These are phyloP conservation scores for Neolamprologus hecqui DNA, from an alignment of 2,113 vertebrate genomes.

Conservation along the genomic window DNA sequence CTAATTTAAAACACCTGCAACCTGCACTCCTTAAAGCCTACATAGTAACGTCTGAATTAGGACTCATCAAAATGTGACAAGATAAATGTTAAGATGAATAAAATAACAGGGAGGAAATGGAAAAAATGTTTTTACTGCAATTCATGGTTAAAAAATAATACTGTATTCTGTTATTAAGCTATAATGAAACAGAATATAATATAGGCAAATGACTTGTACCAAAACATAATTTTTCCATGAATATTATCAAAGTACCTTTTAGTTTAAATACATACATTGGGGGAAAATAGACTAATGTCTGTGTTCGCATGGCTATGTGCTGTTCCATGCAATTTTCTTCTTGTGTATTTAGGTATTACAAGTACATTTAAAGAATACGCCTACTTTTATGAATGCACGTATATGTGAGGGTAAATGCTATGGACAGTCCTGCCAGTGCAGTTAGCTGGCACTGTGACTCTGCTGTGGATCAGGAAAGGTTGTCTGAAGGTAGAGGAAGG, in stretches of 20 bases:
- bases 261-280: not conserved
- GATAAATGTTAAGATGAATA: not conserved
- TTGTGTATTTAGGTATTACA: not conserved
- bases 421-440: not conserved
- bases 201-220: not conserved
- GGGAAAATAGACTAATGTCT: too few species aligned
- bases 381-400: not conserved
- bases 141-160: not conserved
- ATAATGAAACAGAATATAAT: not conserved
- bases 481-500: constrained; percentile 69
- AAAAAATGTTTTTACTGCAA: not conserved
- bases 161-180: not conserved
- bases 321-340: not conserved
- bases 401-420: not conserved
- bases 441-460: constrained; percentile 14
- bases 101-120: not conserved
- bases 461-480: constrained; percentile 52
- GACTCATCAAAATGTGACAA: not conserved
- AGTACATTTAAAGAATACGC: not conserved
- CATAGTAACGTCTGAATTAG: not conserved
- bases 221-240: not conserved
- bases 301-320: not conserved
- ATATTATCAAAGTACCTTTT: not conserved
- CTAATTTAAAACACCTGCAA: not conserved
- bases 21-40: not conserved